phyloP scores from a whole-genome alignment of 1,140 invertebrate genomes.

The Campoletis sonorensis region DNA sequence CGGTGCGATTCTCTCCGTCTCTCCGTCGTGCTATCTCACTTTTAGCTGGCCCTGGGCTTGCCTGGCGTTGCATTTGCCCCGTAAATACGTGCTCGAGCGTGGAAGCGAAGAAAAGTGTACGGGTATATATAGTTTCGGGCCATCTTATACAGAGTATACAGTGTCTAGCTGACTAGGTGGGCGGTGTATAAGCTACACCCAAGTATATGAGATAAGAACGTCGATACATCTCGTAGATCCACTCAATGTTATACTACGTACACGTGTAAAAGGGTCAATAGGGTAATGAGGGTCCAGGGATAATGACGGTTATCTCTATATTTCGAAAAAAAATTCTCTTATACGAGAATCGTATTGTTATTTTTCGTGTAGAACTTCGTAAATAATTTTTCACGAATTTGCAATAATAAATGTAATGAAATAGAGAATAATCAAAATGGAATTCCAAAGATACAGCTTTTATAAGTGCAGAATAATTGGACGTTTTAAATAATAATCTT shows the following conservation, averaged over 20 bases:
- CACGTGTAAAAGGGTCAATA: constrained; percentile 5
- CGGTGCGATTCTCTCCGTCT: constrained; percentile 23
- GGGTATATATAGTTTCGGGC: constrained; percentile 27
- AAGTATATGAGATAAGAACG: constrained; percentile 35
- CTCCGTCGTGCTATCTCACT: background rate
- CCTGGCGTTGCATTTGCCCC: constrained; percentile 44
- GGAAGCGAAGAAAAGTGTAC: constrained; percentile 44
- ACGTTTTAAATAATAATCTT: too few species aligned
- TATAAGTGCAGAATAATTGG: too few species aligned
- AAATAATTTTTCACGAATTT: too few species aligned
- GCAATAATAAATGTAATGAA: too few species aligned
- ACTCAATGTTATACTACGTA: background rate
- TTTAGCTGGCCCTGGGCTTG: constrained; percentile 19
- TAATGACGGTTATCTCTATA: constrained; percentile 11
- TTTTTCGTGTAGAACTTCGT: too few species aligned
- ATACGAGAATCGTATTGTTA: too few species aligned
- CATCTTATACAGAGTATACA: constrained; percentile 27
- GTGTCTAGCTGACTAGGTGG: constrained; percentile 39
- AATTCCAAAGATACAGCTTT: too few species aligned
- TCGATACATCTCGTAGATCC: constrained; percentile 39
- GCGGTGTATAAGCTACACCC: constrained; percentile 35
- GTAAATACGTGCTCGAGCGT: constrained; percentile 47
- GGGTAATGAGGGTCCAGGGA: constrained; percentile 21
- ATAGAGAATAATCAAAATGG: too few species aligned
- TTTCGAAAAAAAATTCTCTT: too few species aligned